Evolutionary conservation across 2,797 vertebrate genomes (phyloP).

Genomic region (Mormyrops attenuatus): DNA sequence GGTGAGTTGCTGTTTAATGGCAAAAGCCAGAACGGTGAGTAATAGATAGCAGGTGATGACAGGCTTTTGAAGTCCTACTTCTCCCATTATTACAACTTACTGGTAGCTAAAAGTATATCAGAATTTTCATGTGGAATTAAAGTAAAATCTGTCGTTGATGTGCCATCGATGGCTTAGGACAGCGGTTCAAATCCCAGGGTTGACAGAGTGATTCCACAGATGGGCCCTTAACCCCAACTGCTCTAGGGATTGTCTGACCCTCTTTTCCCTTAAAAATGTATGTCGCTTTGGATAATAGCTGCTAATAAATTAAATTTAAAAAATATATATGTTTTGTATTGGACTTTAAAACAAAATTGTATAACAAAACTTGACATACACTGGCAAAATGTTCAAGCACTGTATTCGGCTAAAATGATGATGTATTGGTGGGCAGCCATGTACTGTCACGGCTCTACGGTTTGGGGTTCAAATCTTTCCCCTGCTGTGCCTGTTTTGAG

Average conservation of each 20-base stretch:
- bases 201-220: neutral
- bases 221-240: neutral
- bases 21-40: neutral
- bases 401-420: neutral
- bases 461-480: neutral
- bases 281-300: neutral
- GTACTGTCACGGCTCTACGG: neutral
- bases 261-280: neutral
- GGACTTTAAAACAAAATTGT: neutral
- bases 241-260: neutral
- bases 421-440: neutral
- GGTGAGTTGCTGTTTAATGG: neutral
- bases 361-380: neutral
- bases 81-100: neutral
- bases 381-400: neutral
- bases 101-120: neutral
- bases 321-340: neutral
- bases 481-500: neutral
- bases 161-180: neutral
- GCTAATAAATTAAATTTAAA: neutral
- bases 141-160: neutral
- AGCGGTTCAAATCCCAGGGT: neutral
- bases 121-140: constrained; percentile 60
- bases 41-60: neutral
- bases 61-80: neutral